Evolutionary conservation across 2,797 vertebrate genomes (phyloP), one percentile per base, ranked within the genome.

Genomic region (Rachycentron canadum): DNA sequence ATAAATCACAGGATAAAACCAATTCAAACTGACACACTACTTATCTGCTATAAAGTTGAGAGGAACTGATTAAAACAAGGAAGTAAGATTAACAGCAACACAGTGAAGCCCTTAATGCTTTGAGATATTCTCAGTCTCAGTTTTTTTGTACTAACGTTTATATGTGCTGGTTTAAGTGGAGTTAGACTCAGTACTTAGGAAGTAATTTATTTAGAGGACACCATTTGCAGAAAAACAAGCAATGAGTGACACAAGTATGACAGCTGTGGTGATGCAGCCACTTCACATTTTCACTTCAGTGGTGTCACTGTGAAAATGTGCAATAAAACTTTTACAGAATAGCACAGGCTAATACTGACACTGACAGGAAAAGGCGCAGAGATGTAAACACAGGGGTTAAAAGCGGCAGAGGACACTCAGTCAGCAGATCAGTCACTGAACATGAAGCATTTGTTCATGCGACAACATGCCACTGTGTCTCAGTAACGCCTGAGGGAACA

Each of bases 361-460:
- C 21, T 65, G 75, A 40, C 70, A 69, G 47, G 65, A 25, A 76
- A 73, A 77, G 19, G 58, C 23, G 28, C 38, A 34, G 32, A 41
- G 40, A 74, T 52, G 67, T 50, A 65, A 64, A 75, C 70, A 49
- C 49, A 1, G 26, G 25, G 30, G 13, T 61, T 71, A 75, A 69
- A 69, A 74, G 52, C 30, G 55, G 21, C 19, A 61, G 28, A 83
- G 76, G 69, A 77, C 59, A 88, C 81, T 76, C 19, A 72, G 71
- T 65, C 47, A 79, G 73, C 57, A 71, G 56, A 82, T n/a, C n/a
- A n/a, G 50, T 85, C 74, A 65, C 70, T 26, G 67, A 59, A 63
- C 58, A 82, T 80, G 7, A 83, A 81, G 61, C 34, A 50, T 82
- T 59, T 75, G 63, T 72, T 82, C 67, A 72, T 52, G 71, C 68